These are phyloP conservation scores for Chionomys nivalis DNA, from an alignment of 2,113 vertebrate genomes.

Conservation along the genomic window DNA sequence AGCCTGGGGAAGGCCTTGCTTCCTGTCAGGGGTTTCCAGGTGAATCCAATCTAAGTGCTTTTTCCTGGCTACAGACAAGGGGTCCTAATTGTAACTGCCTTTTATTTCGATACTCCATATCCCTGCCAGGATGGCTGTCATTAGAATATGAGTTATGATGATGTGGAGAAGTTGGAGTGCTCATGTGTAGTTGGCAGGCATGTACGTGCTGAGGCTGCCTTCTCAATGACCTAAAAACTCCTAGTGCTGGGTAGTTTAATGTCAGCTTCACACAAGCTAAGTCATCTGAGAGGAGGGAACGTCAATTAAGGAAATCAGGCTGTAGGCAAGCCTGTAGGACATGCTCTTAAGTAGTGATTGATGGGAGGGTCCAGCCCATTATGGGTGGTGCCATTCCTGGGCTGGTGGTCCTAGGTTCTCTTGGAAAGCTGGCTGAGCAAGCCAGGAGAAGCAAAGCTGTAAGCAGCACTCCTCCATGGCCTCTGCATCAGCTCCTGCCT, in stretches of 20 bases:
- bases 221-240: background rate
- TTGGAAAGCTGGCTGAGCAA: background rate
- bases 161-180: background rate
- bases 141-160: background rate
- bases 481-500: background rate
- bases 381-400: background rate
- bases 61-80: background rate
- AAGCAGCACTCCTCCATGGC: background rate
- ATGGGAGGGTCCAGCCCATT: background rate
- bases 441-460: background rate
- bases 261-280: background rate
- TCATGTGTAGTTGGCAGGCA: accelerated
- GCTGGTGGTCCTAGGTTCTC: background rate
- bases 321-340: background rate
- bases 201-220: background rate
- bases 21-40: background rate
- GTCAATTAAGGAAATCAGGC: background rate
- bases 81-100: background rate
- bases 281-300: background rate
- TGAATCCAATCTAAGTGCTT: background rate
- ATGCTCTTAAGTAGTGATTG: background rate
- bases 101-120: background rate
- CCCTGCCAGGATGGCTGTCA: background rate
- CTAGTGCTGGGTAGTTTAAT: background rate
- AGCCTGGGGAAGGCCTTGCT: background rate